Percentiles rank a stretch among this genome's conserved stretches.
These are phyloP conservation scores for Cacatua alba DNA, from an alignment of 2,113 vertebrate species.

Conservation along the genomic window DNA sequence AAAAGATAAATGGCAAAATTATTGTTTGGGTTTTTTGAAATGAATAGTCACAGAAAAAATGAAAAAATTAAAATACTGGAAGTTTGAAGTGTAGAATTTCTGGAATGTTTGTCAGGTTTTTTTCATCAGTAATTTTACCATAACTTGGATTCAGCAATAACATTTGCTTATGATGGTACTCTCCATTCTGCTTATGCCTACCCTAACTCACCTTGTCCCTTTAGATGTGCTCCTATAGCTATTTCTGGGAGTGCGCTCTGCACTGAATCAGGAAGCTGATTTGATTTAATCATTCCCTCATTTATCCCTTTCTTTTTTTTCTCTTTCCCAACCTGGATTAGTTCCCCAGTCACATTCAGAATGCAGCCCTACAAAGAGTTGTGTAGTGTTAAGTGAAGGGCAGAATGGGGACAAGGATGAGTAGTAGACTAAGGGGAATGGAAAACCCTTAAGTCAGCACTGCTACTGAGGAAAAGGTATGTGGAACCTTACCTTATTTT, in stretches of 20 bases:
- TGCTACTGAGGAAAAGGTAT: not conserved
- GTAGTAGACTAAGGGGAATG: not conserved
- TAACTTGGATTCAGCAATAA: not conserved
- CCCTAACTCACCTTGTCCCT: not conserved
- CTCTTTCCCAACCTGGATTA: not conserved
- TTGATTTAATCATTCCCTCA: conserved; percentile 6
- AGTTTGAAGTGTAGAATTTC: not conserved
- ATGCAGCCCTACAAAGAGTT: not conserved
- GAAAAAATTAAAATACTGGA: not conserved
- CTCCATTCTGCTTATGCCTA: not conserved
- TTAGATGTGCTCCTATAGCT: not conserved
- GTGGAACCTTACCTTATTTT: not conserved
- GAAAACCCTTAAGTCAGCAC: not conserved
- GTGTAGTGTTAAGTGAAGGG: not conserved
- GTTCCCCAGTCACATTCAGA: not conserved
- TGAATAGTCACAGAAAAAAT: not conserved
- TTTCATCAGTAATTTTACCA: not conserved
- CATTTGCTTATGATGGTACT: not conserved
- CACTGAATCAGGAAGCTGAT: not conserved
- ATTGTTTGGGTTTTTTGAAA: not conserved
- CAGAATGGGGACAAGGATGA: not conserved
- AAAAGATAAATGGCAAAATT: not conserved
- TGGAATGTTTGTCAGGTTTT: not conserved
- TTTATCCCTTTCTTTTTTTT: not conserved
- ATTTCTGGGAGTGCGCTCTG: not conserved